Conservation (phyloP, 2,888 invertebrate genomes). For the Drosophila parthenogenetica region DNA sequence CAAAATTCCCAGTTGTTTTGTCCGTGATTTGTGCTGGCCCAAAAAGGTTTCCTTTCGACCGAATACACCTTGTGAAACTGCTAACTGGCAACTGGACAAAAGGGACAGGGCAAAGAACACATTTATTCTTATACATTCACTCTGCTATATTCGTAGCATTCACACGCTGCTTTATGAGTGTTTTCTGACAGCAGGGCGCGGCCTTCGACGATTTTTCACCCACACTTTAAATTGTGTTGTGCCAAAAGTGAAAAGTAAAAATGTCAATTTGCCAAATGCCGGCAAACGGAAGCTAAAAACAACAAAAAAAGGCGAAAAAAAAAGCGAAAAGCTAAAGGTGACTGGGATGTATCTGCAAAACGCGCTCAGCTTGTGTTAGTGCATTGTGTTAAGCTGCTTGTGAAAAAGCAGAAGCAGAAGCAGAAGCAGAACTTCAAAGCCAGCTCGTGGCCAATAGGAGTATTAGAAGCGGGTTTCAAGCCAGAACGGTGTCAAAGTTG, state of each 20-base stretch:
- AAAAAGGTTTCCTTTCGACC: conserved; percentile 15
- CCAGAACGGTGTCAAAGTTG: conserved; percentile 66
- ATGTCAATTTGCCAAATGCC: conserved; percentile 79
- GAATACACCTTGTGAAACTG: conserved; percentile 33
- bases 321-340: conserved; percentile 17
- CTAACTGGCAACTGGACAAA: conserved; percentile 41
- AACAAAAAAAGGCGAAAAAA: neutral
- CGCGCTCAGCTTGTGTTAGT: conserved; percentile 47
- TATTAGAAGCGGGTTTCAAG: conserved; percentile 34
- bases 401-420: conserved; percentile 21
- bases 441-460: conserved; percentile 28
- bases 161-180: conserved; percentile 46
- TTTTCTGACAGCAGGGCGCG: conserved; percentile 29
- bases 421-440: conserved; percentile 59
- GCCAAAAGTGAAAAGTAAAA: conserved; percentile 61
- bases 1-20: conserved; percentile 49
- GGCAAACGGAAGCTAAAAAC: conserved; percentile 53
- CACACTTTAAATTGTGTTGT: conserved; percentile 51
- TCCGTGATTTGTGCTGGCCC: conserved; percentile 46
- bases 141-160: conserved; percentile 29
- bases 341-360: conserved; percentile 17
- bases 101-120: conserved; percentile 21
- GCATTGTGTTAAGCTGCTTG: conserved; percentile 56
- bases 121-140: conserved; percentile 19
- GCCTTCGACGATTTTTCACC: conserved; percentile 4